Evolutionary conservation across 2,888 invertebrate species (phyloP), one percentile per base, ranked within the genome.

Genomic region (Alloscopus bannaensis): DNA sequence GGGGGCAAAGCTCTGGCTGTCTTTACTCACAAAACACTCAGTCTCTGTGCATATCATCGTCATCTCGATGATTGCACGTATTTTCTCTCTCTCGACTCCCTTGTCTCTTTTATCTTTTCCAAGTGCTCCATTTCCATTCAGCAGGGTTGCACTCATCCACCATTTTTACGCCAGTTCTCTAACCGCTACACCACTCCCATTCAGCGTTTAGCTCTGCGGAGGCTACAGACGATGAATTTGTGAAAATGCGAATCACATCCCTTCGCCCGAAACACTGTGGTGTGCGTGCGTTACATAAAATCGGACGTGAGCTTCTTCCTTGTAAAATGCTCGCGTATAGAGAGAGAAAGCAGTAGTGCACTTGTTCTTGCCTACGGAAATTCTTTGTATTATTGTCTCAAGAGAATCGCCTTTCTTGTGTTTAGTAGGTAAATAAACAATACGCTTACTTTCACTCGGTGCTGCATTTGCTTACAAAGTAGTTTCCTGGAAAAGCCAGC

Each of bases 31-130:
- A 29, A n/a, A 3, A n/a, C 3, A 55, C 6, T 11, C 18, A 40
- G 8, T 55, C 40, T 4, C 2, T 29, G 36, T 40, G 18, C 62
- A 13, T 47, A 45, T 59, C 71, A 71, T 62, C 50, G 60, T 55
- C 60, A 47, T n/a, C 59, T 18, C 2, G 29, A n/a, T 22, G 20
- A 16, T 13, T 11, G 3, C 36, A 60, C 57, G 28, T 57, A 13
- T 57, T 57, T 57, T 28, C 57, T 57, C n/a, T 55, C 24, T 11
- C 22, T 4, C 26, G 50, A 18, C 47, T n/a, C 47, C 47, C 4
- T 22, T 55, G 3, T 26, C n/a, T n/a, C 47, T 47, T 47, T 47
- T 36, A 36, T 36, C 36, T 8, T 36, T n/a, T n/a, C n/a, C n/a
- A n/a, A n/a, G n/a, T n/a, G n/a, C n/a, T 36, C 57, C 13, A 20